Evolutionary conservation across 2,113 vertebrate species (phyloP).

Genomic region (Marmota flaviventris): DNA sequence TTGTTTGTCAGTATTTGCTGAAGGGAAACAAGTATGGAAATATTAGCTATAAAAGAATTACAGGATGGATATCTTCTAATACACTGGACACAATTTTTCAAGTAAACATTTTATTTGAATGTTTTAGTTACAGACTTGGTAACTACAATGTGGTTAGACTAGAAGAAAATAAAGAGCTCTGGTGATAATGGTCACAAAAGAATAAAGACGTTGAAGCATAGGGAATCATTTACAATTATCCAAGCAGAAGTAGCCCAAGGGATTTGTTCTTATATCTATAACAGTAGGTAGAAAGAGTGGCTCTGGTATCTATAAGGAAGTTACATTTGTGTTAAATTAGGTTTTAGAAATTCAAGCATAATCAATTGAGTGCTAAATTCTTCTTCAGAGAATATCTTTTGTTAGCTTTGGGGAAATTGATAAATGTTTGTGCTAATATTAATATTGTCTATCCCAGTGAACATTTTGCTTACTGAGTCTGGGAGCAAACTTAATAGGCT

Average conservation of each 20-base stretch:
- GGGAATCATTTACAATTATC: background rate
- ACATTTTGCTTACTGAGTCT: background rate
- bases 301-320: background rate
- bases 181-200: background rate
- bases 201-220: background rate
- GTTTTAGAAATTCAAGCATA: background rate
- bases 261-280: background rate
- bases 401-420: background rate
- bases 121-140: background rate
- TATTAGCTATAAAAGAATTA: background rate
- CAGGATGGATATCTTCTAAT: background rate
- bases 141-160: background rate
- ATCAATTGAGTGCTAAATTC: background rate
- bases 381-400: background rate
- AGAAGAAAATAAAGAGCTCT: background rate
- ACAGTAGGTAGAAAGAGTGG: background rate
- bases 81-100: background rate
- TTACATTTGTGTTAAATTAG: background rate
- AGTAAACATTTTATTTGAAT: background rate
- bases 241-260: background rate
- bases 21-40: background rate
- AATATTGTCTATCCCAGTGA: background rate
- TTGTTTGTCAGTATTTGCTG: background rate
- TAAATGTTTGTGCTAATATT: background rate
- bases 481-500: background rate